phyloP scores from a whole-genome alignment of 1,140 invertebrate species.

The Thrips palmi region DNA sequence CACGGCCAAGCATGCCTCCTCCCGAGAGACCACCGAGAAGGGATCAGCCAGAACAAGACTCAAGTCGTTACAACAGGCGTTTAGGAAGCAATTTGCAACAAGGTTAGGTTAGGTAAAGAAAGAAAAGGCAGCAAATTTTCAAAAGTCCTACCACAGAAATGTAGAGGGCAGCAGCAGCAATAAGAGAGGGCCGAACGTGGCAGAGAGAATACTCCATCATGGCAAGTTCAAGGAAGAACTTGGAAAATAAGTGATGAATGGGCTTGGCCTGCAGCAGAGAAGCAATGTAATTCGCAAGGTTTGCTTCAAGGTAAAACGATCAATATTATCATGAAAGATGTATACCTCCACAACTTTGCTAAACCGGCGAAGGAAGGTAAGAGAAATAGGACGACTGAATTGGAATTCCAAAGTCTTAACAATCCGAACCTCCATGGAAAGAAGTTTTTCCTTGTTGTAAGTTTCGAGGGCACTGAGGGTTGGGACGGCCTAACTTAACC shows the following conservation, averaged over 20 bases:
- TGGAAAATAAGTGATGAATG: constrained; percentile 67
- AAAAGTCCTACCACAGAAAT: no score
- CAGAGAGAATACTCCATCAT: constrained; percentile 66
- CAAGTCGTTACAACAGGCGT: no score
- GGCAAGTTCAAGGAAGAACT: constrained; percentile 81
- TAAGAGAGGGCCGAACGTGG: constrained; percentile 60
- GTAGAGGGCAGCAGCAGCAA: constrained; percentile 56
- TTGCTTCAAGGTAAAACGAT: no score
- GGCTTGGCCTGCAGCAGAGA: constrained; percentile 28
- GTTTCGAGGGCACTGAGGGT: no score
- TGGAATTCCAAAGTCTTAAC: constrained; percentile 57
- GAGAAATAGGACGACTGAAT: constrained; percentile 63
- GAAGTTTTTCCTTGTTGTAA: constrained; percentile 59
- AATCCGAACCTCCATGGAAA: constrained; percentile 68
- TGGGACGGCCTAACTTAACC: no score
- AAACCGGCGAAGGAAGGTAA: constrained; percentile 74
- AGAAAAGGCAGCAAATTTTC: no score
- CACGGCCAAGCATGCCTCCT: no score
- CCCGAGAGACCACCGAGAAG: no score
- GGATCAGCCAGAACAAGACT: no score
- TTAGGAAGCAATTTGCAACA: no score
- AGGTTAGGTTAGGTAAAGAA: no score
- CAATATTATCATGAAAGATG: neutral
- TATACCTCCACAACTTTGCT: constrained; percentile 50
- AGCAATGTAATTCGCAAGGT: neutral